These are phyloP conservation scores for Poecilus cupreus DNA, from an alignment of 2,888 invertebrate species.

Conservation along the genomic window DNA sequence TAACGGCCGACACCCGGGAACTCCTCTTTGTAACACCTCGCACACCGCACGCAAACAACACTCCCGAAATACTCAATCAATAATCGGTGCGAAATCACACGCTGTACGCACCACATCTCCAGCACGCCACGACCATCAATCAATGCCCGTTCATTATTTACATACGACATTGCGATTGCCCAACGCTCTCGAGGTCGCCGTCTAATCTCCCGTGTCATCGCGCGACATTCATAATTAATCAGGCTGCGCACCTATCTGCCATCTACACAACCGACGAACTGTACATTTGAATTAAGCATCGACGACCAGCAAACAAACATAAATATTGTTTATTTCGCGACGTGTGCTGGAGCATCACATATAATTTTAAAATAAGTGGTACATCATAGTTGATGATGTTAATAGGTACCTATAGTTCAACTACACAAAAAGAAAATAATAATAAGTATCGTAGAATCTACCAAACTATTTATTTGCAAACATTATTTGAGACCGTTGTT, in stretches of 20 bases:
- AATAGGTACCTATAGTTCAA: too few relatives aligned
- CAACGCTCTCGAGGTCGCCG: conserved; percentile 25
- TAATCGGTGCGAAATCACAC: conserved; percentile 44
- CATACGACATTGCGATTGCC: conserved; percentile 43
- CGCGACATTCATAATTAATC: conserved; percentile 45
- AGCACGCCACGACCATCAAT: conserved; percentile 30
- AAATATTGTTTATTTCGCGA: too few relatives aligned
- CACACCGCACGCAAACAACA: conserved; percentile 14
- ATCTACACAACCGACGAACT: too few relatives aligned
- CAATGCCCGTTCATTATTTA: conserved; percentile 36
- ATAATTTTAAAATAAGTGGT: too few relatives aligned
- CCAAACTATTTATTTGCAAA: too few relatives aligned
- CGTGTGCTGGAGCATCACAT: too few relatives aligned
- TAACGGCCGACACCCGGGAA: conserved; percentile 47
- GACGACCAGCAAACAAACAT: too few relatives aligned
- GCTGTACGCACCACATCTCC: not conserved
- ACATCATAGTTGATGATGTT: too few relatives aligned
- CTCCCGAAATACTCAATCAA: conserved; percentile 46
- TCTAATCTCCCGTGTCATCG: conserved; percentile 48
- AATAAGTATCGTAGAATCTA: too few relatives aligned
- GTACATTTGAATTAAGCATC: too few relatives aligned
- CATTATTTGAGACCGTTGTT: too few relatives aligned
- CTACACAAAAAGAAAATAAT: too few relatives aligned
- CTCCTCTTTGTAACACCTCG: conserved; percentile 57
- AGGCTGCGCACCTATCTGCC: conserved; percentile 1